Conservation (phyloP, 2,797 vertebrate species). For the Malacoraja senta region DNA sequence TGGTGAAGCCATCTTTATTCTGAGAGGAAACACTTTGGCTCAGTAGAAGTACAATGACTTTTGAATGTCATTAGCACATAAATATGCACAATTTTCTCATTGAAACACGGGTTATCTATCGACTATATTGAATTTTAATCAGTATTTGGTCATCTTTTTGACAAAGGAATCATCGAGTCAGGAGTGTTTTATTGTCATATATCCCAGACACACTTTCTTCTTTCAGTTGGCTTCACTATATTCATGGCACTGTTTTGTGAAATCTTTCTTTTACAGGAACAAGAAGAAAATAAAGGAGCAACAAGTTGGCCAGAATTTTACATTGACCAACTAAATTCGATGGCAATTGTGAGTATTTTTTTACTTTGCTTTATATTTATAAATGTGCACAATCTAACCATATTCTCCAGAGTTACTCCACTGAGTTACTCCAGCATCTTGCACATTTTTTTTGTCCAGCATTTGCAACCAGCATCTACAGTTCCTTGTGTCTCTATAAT, state of each 20-base stretch:
- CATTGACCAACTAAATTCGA: conserved; percentile 94
- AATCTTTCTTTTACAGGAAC: conserved; percentile 65
- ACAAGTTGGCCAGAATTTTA: conserved; percentile 98
- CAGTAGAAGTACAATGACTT: not conserved
- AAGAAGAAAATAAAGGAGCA: conserved; percentile 97
- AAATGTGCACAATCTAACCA: not conserved
- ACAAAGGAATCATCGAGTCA: not conserved
- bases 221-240: not conserved
- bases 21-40: not conserved
- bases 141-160: not conserved
- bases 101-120: not conserved
- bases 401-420: too few species aligned
- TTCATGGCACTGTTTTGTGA: not conserved
- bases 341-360: conserved; percentile 87
- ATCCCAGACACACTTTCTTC: too few species aligned
- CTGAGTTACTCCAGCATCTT: too few species aligned
- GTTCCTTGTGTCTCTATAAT: too few species aligned
- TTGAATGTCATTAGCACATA: not conserved
- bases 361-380: conserved; percentile 39
- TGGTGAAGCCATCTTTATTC: not conserved
- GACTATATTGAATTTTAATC: not conserved
- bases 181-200: too few species aligned
- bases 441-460: too few species aligned
- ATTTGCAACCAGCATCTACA: too few species aligned
- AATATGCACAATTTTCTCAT: not conserved